phyloP scores from a whole-genome alignment of 1,140 invertebrate genomes.

The Pentalonia nigronervosa region DNA sequence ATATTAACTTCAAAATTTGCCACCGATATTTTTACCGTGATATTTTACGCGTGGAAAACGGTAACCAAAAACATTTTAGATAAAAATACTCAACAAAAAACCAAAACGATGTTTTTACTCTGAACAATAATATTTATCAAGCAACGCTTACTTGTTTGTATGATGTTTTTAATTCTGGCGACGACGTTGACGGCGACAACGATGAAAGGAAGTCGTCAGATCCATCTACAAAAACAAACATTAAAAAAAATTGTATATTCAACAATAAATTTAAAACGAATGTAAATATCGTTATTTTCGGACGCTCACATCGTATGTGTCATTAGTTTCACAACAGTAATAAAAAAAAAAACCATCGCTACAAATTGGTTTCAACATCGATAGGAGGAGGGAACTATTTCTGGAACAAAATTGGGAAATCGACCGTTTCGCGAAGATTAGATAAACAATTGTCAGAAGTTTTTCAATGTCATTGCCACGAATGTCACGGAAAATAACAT shows the following conservation, averaged over 20 bases:
- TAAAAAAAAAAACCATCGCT: background rate
- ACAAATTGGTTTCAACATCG: conserved; percentile 2
- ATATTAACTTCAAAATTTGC: background rate
- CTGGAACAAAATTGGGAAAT: conserved; percentile 32
- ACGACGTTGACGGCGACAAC: conserved; percentile 51
- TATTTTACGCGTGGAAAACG: background rate
- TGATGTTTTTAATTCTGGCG: conserved; percentile 45
- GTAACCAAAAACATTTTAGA: background rate
- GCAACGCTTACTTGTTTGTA: conserved; percentile 45
- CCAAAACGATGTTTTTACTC: background rate
- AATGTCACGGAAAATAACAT: background rate
- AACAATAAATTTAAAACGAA: background rate
- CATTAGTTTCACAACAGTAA: background rate
- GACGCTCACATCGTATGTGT: background rate
- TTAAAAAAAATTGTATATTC: background rate
- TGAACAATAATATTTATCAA: background rate
- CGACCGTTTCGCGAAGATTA: conserved; percentile 30
- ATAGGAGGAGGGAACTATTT: conserved; percentile 17
- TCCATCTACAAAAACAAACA: conserved; percentile 48
- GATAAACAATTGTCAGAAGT: conserved; percentile 12
- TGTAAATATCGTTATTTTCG: background rate
- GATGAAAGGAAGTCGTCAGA: conserved; percentile 55
- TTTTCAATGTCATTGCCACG: conserved; percentile 27
- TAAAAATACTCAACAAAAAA: background rate
- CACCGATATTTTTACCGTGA: background rate